Evolutionary conservation across 2,797 vertebrate species (phyloP), one percentile per base, ranked within the genome.

Genomic region (Discoglossus pictus): DNA sequence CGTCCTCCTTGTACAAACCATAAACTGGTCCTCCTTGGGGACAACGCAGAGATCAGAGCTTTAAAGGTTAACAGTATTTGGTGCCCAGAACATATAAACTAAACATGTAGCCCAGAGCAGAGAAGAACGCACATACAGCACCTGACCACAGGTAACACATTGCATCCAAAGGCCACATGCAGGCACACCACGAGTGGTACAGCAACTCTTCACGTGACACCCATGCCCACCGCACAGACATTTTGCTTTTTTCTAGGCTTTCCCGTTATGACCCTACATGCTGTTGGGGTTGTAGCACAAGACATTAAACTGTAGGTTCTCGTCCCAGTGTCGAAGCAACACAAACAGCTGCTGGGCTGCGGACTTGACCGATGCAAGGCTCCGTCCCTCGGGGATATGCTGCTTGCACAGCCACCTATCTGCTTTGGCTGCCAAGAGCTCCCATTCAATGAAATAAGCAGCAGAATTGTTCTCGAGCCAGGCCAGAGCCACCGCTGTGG

Each of bases 381-480:
- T 92, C 58, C 86, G 86, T 25, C 91, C 92, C 66, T 92, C 91
- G 0, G 97, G 95, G 44, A 98, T 83, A 47, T 75, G 68, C 80
- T 99, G 97, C n/a, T 74, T 20, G 0, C 87, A 81, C 44, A 99
- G 77, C 97, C 97, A 98, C 67, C 88, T 82, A 80, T 83, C 96
- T 65, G 96, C 96, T 71, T 98, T 99, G 76, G 95, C 94, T 0
- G 96, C 96, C 7, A 98, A 84, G 81, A 99, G 82, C 84, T 98
- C 96, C 97, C 96, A 99, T 82, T 99, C 97, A 0, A 90, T 90
- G 78, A 99, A 97, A 65, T 88, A 92, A 64, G 90, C 88, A n/a
- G 96, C 96, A 0, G 95, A 97, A 83, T 90, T 94, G 89, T 99
- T 93, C 84, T 99, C 96, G 80, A 99, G 86, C 94, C 96, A 99